Percentiles rank a stretch among this genome's conserved stretches.
Evolutionary conservation across 2,888 invertebrate species (phyloP).

Genomic region (Eupithecia tripunctaria): DNA sequence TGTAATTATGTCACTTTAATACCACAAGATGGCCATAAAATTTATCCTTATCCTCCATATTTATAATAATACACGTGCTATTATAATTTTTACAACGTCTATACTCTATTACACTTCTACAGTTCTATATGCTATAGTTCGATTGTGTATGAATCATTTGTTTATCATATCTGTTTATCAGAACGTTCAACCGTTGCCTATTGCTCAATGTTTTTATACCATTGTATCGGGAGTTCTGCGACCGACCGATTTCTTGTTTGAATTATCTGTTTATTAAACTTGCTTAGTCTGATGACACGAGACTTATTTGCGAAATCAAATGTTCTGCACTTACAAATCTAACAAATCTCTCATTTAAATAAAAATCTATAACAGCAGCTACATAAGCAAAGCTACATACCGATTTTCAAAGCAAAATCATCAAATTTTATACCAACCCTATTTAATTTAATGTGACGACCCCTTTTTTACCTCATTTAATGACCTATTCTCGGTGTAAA

Average conservation of each 20-base stretch:
- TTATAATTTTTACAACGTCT: conserved; percentile 15
- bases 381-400: not conserved
- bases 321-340: too few species aligned
- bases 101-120: conserved; percentile 1
- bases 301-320: not conserved
- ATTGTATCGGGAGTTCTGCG: not conserved
- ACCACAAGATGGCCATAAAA: not conserved
- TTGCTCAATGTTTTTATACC: conserved; percentile 28
- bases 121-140: conserved; percentile 16
- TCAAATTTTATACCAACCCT: not conserved
- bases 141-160: conserved; percentile 18
- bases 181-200: conserved; percentile 14
- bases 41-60: not conserved
- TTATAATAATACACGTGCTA: conserved; percentile 5
- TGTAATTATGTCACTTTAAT: not conserved
- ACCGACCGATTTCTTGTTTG: not conserved
- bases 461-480: not conserved
- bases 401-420: not conserved
- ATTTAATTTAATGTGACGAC: not conserved
- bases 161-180: conserved; percentile 19
- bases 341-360: too few species aligned
- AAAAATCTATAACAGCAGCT: too few species aligned
- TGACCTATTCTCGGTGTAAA: not conserved
- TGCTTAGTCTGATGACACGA: not conserved
- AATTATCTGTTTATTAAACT: not conserved